Evolutionary conservation across 2,888 invertebrate genomes (phyloP), one percentile per base, ranked within the genome.

Genomic region (Acanthosepion esculentum): DNA sequence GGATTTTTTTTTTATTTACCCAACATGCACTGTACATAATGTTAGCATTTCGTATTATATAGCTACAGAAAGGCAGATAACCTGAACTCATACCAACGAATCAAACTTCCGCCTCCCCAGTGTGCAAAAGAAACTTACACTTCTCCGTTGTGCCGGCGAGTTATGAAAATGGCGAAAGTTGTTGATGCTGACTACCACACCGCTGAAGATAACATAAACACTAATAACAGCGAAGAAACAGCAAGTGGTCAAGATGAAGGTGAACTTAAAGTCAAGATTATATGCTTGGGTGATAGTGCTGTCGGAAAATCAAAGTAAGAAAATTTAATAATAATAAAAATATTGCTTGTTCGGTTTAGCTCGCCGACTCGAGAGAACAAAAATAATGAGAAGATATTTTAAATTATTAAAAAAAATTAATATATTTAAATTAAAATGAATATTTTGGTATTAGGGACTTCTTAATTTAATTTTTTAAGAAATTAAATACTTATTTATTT

Each of bases 221-320:
- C 33, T 29, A 53, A 93, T 29, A 48, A 93, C 48, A 48, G n/a
- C 26, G 48, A 93, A 93, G n/a, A 93, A 93, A 6, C 48, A 93
- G 26, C 29, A 64, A 33, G 94, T 48, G 95, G 94, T 29, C 48
- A 92, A 10, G 48, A 53, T 48, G 96, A 96, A 59, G 97, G 96
- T 48, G 96, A 96, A 95, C 95, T 96, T 64, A 96, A 96, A 95
- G 97, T 98, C 48, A 98, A 98, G 97, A 97, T 98, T 78, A 98
- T 98, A 95, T 98, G 98, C 96, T 96, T 98, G 18, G 98, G 98
- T 33, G 98, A 98, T 96, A 98, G 98, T 96, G 98, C 98, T 91
- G 98, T 98, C 91, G 98, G 98, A 92, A 98, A 98, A 97, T 98
- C 98, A 91, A 98, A 98, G 98, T 98, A 97, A 96, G 97, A 92